Evolutionary conservation across 1,140 invertebrate genomes (phyloP), one percentile per base, ranked within the genome.

Genomic region (Mycetomoellerius zeteki): DNA sequence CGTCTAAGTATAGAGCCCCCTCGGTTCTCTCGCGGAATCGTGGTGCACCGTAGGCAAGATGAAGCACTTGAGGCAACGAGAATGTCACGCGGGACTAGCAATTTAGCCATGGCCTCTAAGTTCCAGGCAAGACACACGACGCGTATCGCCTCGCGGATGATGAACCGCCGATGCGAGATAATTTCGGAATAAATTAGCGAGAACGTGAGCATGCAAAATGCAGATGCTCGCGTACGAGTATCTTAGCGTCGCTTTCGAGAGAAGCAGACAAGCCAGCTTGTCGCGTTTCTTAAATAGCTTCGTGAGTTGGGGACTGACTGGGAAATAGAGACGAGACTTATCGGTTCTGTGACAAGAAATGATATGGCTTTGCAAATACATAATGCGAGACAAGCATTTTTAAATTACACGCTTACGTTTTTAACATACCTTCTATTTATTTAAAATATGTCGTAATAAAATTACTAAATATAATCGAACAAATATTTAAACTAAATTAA

Each of bases 1-100:
- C 64, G 88, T 92, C 92, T 93, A 93, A 93, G 91, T 93, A 93
- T 93, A 93, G 92, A 73, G 62, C 2, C 21, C 58, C 58, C 73
- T 37, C 65, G 58, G 67, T 82, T 77, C 2, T 19, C 71, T 43
- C 54, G 69, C 14, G 33, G 24, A 21, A 58, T 16, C 71, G 30
- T 10, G 24, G 58, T 27, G 75, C 58, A 37, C 56, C 30, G 62
- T 19, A 43, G 73, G 58, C 82, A 72, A 73, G 82, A 90, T 67
- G 88, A 87, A 60, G 71, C 64, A 65, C 65, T 72, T 30, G 85
- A 67, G 75, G 64, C 73, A 81, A 54, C 73, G 82, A 75, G 75
- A 76, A 56, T 76, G 84, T 82, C 88, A 58, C 62, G 69, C 54
- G 65, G 80, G 67, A 82, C 80, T 75, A 60, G 69, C 69, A 75